A percentile compares a stretch with the other conserved stretches of the same genome.
These are phyloP conservation scores for Acinonyx jubatus DNA, from an alignment of 2,113 vertebrate genomes.

Conservation along the genomic window DNA sequence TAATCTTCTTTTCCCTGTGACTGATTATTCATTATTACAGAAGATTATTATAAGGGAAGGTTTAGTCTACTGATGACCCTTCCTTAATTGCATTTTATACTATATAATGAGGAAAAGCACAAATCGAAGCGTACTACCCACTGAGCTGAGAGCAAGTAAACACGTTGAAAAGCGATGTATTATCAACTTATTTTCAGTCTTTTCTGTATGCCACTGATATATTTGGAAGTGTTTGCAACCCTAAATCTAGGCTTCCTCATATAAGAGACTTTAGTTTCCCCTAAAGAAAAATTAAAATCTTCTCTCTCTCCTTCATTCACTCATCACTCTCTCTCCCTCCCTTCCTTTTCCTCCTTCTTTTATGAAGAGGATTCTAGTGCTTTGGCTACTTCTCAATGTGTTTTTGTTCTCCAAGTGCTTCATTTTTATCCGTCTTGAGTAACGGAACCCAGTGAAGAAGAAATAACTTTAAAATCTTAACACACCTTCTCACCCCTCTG, in stretches of 20 bases:
- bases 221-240: not conserved
- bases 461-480: not conserved
- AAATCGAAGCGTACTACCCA: not conserved
- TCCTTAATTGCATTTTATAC: not conserved
- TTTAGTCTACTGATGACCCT: not conserved
- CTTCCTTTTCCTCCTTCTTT: not conserved
- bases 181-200: not conserved
- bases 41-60: constrained; percentile 7
- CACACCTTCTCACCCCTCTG: not conserved
- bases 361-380: not conserved
- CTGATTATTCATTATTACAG: not conserved
- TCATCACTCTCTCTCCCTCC: not conserved
- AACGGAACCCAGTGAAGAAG: not conserved
- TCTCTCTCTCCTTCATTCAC: not conserved
- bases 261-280: not conserved
- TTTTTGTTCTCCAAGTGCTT: not conserved
- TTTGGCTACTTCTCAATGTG: not conserved
- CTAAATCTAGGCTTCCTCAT: not conserved
- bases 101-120: not conserved
- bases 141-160: not conserved
- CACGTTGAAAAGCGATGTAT: not conserved
- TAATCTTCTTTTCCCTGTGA: not conserved
- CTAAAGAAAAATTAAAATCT: not conserved
- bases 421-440: not conserved
- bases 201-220: not conserved